These are phyloP conservation scores for Eurosta solidaginis DNA, from an alignment of 1,140 invertebrate species.

Conservation along the genomic window DNA sequence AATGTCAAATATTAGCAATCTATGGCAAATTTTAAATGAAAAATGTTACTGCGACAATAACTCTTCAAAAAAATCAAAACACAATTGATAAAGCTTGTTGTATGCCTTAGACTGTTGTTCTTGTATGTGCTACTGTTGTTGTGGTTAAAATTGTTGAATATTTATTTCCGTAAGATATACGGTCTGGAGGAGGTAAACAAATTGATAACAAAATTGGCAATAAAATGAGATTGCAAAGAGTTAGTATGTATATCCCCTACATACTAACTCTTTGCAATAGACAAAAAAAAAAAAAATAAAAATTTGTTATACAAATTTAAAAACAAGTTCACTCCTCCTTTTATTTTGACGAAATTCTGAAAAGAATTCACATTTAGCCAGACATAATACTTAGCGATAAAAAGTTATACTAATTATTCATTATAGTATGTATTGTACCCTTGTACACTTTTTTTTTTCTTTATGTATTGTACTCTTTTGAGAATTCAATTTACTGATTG, in stretches of 20 bases:
- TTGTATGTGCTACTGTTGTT: neutral
- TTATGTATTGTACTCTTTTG: too few species aligned
- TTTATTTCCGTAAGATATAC: slow-evolving; percentile 18
- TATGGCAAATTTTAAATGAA: slow-evolving; percentile 57
- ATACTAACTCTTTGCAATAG: too few species aligned
- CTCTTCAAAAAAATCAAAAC: slow-evolving; percentile 19
- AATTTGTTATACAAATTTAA: too few species aligned
- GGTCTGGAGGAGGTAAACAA: neutral
- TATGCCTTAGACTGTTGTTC: slow-evolving; percentile 1
- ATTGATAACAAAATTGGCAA: slow-evolving; percentile 7
- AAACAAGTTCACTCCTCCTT: too few species aligned
- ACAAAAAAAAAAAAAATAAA: too few species aligned
- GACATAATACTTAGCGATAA: too few species aligned
- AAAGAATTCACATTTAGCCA: too few species aligned
- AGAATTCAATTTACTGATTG: too few species aligned
- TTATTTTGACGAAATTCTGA: too few species aligned
- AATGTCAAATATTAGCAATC: slow-evolving; percentile 59
- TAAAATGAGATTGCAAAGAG: neutral
- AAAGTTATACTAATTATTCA: too few species aligned
- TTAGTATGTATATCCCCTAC: neutral
- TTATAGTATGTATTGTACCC: too few species aligned
- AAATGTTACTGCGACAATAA: slow-evolving; percentile 40
- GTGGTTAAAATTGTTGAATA: slow-evolving; percentile 11
- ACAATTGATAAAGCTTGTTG: slow-evolving; percentile 23
- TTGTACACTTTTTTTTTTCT: too few species aligned